Conservation (phyloP, 2,113 vertebrate species). For the Podocnemis expansa region DNA sequence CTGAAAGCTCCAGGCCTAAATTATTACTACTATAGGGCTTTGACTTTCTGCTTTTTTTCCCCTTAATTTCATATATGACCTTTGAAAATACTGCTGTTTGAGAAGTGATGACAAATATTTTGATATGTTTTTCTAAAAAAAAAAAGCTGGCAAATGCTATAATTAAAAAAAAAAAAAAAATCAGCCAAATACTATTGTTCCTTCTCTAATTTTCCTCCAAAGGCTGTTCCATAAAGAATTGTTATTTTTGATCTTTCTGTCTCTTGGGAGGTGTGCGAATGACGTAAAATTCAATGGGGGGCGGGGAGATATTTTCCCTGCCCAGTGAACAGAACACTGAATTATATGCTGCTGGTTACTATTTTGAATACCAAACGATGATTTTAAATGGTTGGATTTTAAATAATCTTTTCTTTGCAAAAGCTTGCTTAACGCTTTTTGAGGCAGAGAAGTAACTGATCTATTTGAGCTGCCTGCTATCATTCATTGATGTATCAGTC, state of each 20-base stretch:
- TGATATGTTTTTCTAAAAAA: neutral
- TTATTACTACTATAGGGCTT: neutral
- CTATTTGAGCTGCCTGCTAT: neutral
- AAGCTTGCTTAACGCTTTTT: neutral
- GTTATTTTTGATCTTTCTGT: neutral
- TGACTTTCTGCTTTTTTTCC: neutral
- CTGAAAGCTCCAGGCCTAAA: constrained; percentile 7
- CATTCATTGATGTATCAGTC: neutral
- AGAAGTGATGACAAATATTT: neutral
- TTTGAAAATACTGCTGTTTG: neutral
- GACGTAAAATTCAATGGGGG: neutral
- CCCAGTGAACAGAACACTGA: constrained; percentile 24
- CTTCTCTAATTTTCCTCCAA: neutral
- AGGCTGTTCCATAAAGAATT: constrained; percentile 20
- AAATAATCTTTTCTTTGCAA: neutral
- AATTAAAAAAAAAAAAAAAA: too few species aligned
- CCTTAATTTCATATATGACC: neutral
- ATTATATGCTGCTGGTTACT: constrained; percentile 34
- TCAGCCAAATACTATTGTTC: neutral
- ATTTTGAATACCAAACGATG: constrained; percentile 10
- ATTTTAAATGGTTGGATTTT: constrained; percentile 8
- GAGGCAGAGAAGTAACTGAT: neutral
- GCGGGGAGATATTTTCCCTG: neutral
- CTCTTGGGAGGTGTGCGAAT: constrained; percentile 3
- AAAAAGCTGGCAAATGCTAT: neutral